Evolutionary conservation across 2,888 invertebrate species (phyloP).

Genomic region (Trissolcus brochymenae): DNA sequence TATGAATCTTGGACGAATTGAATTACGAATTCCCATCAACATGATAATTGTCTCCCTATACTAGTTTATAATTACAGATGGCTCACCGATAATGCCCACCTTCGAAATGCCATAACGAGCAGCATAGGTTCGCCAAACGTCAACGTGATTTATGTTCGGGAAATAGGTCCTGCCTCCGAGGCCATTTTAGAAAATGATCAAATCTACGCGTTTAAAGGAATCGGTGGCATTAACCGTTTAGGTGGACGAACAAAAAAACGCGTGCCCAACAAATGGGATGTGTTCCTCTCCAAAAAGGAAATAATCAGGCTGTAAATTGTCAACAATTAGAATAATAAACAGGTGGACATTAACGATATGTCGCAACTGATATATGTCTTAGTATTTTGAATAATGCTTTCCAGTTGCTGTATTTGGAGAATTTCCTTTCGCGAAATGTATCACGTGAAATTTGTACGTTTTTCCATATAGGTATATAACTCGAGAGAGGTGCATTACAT

Average conservation of each 20-base stretch:
- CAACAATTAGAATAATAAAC: conserved; percentile 17
- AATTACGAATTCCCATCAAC: conserved; percentile 68
- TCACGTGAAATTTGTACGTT: too few species aligned
- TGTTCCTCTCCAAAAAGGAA: conserved; percentile 11
- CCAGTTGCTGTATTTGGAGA: too few species aligned
- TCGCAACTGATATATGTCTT: neutral
- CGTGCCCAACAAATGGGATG: conserved; percentile 5
- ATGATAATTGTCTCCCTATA: conserved; percentile 64
- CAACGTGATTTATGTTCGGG: conserved; percentile 74
- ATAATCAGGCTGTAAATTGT: conserved; percentile 22
- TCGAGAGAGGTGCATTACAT: too few species aligned
- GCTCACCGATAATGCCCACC: conserved; percentile 72
- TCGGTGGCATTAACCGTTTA: conserved; percentile 38
- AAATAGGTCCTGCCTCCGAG: conserved; percentile 73
- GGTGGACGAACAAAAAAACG: conserved; percentile 12
- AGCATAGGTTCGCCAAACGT: conserved; percentile 63
- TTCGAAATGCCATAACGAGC: conserved; percentile 68
- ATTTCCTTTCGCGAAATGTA: too few species aligned
- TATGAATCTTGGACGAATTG: conserved; percentile 61
- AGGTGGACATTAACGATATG: conserved; percentile 1
- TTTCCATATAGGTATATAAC: too few species aligned
- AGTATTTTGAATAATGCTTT: too few species aligned
- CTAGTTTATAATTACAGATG: conserved; percentile 72
- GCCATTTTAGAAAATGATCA: conserved; percentile 67
- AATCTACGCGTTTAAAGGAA: conserved; percentile 31